Evolutionary conservation across 2,888 invertebrate genomes (phyloP).

Genomic region (Phalera bucephala): DNA sequence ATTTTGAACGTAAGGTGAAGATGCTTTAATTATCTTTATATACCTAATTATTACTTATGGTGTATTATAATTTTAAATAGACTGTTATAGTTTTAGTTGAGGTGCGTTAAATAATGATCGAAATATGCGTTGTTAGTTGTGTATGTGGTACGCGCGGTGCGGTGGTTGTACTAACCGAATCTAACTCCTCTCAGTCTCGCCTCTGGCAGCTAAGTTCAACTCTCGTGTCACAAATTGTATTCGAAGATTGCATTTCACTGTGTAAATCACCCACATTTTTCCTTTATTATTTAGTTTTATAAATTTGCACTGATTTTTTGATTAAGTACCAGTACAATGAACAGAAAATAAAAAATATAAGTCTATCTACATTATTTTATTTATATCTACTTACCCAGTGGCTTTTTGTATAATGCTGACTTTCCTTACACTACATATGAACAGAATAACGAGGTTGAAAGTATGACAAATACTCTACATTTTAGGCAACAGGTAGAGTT

Average conservation of each 20-base stretch:
- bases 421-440: too few species aligned
- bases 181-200: constrained; percentile 17
- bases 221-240: constrained; percentile 56
- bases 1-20: constrained; percentile 80
- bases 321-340: constrained; percentile 62
- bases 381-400: too few species aligned
- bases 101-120: constrained; percentile 57
- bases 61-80: constrained; percentile 82
- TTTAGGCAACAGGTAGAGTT: not conserved
- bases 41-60: constrained; percentile 72
- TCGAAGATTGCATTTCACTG: constrained; percentile 49
- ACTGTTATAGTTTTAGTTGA: constrained; percentile 82
- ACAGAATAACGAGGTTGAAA: too few species aligned
- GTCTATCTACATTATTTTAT: constrained; percentile 32
- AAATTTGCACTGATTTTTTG: constrained; percentile 70
- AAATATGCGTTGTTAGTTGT: constrained; percentile 43
- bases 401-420: too few species aligned
- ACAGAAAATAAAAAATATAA: constrained; percentile 56
- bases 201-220: constrained; percentile 38
- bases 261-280: constrained; percentile 48
- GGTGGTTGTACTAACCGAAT: constrained; percentile 9
- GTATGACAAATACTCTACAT: too few species aligned
- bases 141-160: constrained; percentile 18
- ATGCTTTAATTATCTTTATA: constrained; percentile 82
- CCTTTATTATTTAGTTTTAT: constrained; percentile 60